Evolutionary conservation across 2,888 invertebrate species (phyloP), one percentile per base, ranked within the genome.

Genomic region (Phragmatobia fuliginosa): DNA sequence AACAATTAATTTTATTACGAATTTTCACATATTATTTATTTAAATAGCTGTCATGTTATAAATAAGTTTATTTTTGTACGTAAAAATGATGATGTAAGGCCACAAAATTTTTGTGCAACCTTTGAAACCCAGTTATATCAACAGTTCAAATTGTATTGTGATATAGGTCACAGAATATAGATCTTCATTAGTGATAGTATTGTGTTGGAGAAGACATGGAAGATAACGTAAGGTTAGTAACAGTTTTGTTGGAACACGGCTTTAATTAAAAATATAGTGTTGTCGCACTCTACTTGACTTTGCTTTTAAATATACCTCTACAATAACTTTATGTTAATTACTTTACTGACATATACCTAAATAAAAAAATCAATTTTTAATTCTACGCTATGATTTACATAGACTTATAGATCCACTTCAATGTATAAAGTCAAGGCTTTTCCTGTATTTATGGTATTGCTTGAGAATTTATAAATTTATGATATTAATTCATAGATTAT

Each of bases 201-300:
- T 74, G 71, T 62, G 68, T 73, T 70, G 62, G 28, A 41, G 41
- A 58, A n/a, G 67, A 60, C 61, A 87, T 87, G 87, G 78, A 78
- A 62, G 82, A 84, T 71, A 80, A 76, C 58, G 66, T 78, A 76
- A 86, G 87, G 87, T 87, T 70, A 68, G 83, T 83, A 11, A 28
- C 16, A 36, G 11, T 41, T 62, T 62, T 38, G 38, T 11, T 62
- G 21, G 31, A 18, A 28, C 25, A 18, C 11, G 7, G 1, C 28
- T 28, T 28, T 28, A 41, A 41, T 8, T 1, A n/a, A n/a, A n/a
- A n/a, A n/a, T 38, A 18, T 28, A 18, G 18, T 7, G 11, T 4
- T 41, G 10, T 41, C 62, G 28, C 31, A 31, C 28, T 62, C 28
- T 41, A 18, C 25, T 21, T 31, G 31, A 28, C 25, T 28, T 25